Evolutionary conservation across 2,888 invertebrate genomes (phyloP).

Genomic region (Peribatodes rhomboidaria): DNA sequence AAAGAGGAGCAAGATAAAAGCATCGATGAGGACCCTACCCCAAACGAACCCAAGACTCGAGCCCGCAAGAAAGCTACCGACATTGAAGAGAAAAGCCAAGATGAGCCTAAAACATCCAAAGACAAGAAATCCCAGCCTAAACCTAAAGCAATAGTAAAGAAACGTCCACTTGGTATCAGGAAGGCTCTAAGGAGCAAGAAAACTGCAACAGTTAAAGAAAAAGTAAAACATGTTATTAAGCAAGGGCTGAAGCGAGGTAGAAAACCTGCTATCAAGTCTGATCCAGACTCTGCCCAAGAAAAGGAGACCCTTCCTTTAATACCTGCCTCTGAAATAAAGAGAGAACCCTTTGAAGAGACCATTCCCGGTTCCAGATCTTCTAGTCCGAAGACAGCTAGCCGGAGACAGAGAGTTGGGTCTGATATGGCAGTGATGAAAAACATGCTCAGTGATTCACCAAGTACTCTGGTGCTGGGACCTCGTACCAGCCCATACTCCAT

Average conservation of each 20-base stretch:
- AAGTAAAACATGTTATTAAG: conserved; percentile 72
- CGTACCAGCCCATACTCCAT: conserved; percentile 87
- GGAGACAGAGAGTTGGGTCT: conserved; percentile 77
- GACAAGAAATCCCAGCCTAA: conserved; percentile 75
- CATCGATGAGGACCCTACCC: conserved; percentile 74
- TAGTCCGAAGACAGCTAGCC: conserved; percentile 79
- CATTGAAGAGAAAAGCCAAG: conserved; percentile 71
- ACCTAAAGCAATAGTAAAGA: conserved; percentile 77
- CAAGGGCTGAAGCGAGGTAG: conserved; percentile 68
- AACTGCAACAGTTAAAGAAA: conserved; percentile 69
- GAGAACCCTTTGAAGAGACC: conserved; percentile 76
- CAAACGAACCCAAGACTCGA: conserved; percentile 79
- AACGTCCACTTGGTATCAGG: conserved; percentile 79
- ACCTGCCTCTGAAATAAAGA: conserved; percentile 79
- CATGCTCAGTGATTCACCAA: conserved; percentile 74
- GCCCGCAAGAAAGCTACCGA: conserved; percentile 82
- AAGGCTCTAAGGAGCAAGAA: conserved; percentile 80
- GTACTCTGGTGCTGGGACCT: conserved; percentile 72
- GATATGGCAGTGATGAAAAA: conserved; percentile 83
- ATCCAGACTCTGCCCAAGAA: conserved; percentile 69
- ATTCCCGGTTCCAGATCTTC: conserved; percentile 79
- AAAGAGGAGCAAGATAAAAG: conserved; percentile 81
- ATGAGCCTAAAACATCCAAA: conserved; percentile 81
- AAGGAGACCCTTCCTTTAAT: conserved; percentile 75
- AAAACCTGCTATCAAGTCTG: conserved; percentile 70